phyloP scores from a whole-genome alignment of 1,140 invertebrate species.

The Camponotus floridanus region DNA sequence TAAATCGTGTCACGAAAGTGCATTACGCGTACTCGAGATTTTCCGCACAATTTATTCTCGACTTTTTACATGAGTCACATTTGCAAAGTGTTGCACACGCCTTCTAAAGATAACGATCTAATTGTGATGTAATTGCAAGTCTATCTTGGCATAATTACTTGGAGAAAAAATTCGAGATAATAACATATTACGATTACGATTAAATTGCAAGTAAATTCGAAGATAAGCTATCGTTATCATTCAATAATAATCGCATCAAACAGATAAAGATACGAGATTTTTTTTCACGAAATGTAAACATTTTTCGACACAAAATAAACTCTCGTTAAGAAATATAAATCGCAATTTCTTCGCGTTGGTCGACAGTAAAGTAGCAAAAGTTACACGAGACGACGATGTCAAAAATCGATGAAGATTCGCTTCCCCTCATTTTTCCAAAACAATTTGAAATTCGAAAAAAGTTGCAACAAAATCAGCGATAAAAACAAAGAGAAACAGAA shows the following conservation, averaged over 20 bases:
- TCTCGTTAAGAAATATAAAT: no score
- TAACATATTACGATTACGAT: no score
- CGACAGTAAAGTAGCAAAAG: background rate
- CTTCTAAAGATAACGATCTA: background rate
- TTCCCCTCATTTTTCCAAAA: background rate
- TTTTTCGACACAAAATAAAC: no score
- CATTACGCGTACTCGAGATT: constrained; percentile 1
- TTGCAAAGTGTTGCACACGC: background rate
- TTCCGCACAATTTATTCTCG: background rate
- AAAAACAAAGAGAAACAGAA: background rate
- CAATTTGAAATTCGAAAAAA: background rate
- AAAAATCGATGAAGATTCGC: background rate
- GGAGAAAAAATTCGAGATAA: no score
- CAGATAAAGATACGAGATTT: background rate
- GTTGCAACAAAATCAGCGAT: background rate
- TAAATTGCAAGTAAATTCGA: no score
- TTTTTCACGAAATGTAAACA: background rate
- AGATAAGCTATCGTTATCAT: no score
- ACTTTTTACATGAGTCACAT: constrained; percentile 11
- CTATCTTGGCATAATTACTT: no score
- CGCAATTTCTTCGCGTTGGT: background rate
- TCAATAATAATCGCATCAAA: background rate
- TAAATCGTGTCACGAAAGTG: constrained; percentile 11
- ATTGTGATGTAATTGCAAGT: no score
- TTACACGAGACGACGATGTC: no score